Evolutionary conservation across 1,140 invertebrate species (phyloP).

Genomic region (Panonychus citri): DNA sequence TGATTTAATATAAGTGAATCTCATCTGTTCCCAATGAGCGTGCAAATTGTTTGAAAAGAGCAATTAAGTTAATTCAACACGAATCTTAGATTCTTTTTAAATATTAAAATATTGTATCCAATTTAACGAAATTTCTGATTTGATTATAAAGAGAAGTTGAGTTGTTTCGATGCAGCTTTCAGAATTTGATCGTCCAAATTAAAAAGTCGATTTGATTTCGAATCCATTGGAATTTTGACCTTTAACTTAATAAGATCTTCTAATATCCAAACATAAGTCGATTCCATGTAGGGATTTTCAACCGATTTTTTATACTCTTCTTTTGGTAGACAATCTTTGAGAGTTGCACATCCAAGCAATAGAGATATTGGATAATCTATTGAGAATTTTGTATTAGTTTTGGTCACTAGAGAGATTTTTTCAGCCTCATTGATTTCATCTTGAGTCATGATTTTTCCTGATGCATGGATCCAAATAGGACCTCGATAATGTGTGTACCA

Average conservation of each 20-base stretch:
- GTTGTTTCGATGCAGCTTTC: neutral
- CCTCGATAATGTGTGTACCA: slow-evolving; percentile 83
- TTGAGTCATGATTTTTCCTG: slow-evolving; percentile 40
- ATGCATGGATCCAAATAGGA: slow-evolving; percentile 76
- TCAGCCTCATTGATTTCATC: slow-evolving; percentile 47
- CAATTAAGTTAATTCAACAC: no score
- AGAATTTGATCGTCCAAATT: neutral
- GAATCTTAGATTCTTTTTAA: no score
- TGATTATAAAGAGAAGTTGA: no score
- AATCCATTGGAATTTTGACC: neutral
- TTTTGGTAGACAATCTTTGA: slow-evolving; percentile 60
- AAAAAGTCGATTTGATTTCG: neutral
- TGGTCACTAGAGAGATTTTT: slow-evolving; percentile 32
- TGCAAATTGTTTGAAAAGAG: no score
- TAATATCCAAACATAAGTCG: slow-evolving; percentile 79
- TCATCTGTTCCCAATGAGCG: no score
- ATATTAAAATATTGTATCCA: no score
- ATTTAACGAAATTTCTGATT: no score
- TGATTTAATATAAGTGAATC: no score
- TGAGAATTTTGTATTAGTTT: slow-evolving; percentile 39
- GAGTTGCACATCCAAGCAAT: slow-evolving; percentile 64
- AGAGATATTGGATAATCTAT: slow-evolving; percentile 58
- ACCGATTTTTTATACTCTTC: slow-evolving; percentile 49
- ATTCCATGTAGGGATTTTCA: slow-evolving; percentile 59
- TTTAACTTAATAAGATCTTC: slow-evolving; percentile 33